Base-by-base conservation (phyloP, 1,140 invertebrate species). In the Sitobion miscanthi region DNA sequence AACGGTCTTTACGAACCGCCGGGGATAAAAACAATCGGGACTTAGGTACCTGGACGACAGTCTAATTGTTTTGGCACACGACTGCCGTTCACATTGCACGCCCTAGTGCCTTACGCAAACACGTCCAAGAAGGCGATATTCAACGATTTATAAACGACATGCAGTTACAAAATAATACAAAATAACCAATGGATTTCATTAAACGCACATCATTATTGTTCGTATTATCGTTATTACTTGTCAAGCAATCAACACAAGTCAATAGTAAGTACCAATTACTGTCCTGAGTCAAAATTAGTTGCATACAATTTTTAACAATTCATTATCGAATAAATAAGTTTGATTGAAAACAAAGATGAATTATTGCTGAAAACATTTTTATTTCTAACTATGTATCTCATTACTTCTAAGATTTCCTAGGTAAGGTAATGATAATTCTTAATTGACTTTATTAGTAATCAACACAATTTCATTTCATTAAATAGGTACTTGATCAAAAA, bases 121-220 rank as follows among this genome's bases (percentile, higher is more conserved):
- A n/a, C 62, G n/a, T 6, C 5, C 4, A 17, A n/a, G 62, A 5
- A 35, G n/a, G 62, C 62, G 62, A 20, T 17, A 20, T 77, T 77
- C 62, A 17, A 77, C 30, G 62, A 42, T 42, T 23, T 42, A 25
- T 62, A 62, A 62, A 14, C 17, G 88, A 38, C 23, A 57, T 54
- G 38, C 25, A 47, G 85, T 49, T 86, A 17, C 38, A n/a, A 45
- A 42, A 69, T 14, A 77, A 6, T n/a, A n/a, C n/a, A n/a, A n/a
- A 17, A 17, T 42, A 83, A 49, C 69, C 25, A 82, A 92, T 92
- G 90, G 90, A 92, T 92, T 52, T 52, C 69, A 17, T 52, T 49
- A 92, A 23, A 52, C 38, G 20, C 9, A 52, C 23, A 11, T 49
- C 52, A 38, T 30, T 52, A 7, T 83, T 92, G 23, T 83, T 92